Evolutionary conservation across 2,113 vertebrate genomes (phyloP).

Genomic region (Oncorhynchus keta): DNA sequence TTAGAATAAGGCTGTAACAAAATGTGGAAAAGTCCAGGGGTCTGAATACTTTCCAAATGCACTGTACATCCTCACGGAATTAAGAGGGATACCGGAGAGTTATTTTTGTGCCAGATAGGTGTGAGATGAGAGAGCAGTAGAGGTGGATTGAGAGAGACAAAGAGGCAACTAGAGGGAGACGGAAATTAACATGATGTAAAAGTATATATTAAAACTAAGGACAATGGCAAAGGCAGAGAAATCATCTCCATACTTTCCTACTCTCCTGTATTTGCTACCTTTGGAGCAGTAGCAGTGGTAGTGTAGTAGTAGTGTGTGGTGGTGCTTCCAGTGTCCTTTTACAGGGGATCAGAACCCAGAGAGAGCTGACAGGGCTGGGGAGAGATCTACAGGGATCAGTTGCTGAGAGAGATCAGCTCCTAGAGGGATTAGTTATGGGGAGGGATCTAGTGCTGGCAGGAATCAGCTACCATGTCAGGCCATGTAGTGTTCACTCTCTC

Average conservation of each 20-base stretch:
- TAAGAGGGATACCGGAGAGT: constrained; percentile 61
- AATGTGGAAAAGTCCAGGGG: no score
- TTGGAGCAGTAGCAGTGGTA: no score
- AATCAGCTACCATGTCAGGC: no score
- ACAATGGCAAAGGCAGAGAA: no score
- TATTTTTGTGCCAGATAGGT: constrained; percentile 56
- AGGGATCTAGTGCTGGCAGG: not conserved
- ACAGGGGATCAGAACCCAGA: constrained; percentile 7
- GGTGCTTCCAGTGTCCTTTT: not conserved
- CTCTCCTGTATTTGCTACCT: no score
- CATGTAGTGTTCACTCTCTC: not conserved
- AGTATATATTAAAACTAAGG: no score
- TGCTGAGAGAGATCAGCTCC: not conserved
- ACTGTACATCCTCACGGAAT: constrained; percentile 35
- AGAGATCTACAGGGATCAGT: not conserved
- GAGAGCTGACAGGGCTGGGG: not conserved
- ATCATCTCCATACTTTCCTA: no score
- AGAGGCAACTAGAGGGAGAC: no score
- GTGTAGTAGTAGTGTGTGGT: not conserved
- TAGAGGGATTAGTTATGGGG: no score
- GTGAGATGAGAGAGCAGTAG: constrained; percentile 53
- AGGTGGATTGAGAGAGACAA: constrained; percentile 12
- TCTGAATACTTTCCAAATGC: no score
- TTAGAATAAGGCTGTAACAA: no score
- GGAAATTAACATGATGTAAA: no score